These are phyloP conservation scores for Leptopilina myrica DNA, from an alignment of 2,888 invertebrate genomes.

Conservation along the genomic window DNA sequence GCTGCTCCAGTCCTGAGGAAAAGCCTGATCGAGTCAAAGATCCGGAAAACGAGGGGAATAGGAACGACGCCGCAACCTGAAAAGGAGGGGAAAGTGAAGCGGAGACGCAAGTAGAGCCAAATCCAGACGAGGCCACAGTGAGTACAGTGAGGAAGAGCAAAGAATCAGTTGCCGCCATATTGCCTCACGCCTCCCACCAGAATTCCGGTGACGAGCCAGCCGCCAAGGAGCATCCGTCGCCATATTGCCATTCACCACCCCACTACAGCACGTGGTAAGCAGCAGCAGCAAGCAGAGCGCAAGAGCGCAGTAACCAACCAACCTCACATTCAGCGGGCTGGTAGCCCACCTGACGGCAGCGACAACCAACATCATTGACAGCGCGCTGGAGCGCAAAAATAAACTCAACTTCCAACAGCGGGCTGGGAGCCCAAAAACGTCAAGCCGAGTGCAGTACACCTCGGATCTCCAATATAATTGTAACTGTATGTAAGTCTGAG, in stretches of 20 bases:
- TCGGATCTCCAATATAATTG: neutral
- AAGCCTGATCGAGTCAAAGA: neutral
- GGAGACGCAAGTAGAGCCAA: neutral
- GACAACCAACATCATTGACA: neutral
- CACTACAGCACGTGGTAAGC: neutral
- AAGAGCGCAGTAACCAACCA: neutral
- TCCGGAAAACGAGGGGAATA: neutral
- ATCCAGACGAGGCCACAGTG: neutral
- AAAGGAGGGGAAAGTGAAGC: neutral
- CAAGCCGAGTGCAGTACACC: neutral
- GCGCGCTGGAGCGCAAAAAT: neutral
- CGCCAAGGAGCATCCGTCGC: neutral
- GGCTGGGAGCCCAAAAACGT: neutral
- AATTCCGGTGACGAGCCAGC: neutral
- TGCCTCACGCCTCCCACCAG: too few species aligned
- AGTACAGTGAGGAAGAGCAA: neutral
- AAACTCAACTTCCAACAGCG: neutral
- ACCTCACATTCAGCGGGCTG: neutral
- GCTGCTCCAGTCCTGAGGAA: neutral
- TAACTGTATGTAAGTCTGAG: neutral
- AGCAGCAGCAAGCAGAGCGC: neutral
- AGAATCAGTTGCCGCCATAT: neutral
- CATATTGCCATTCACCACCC: neutral
- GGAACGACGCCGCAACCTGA: neutral
- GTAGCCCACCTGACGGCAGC: neutral